Evolutionary conservation across 2,113 vertebrate genomes (phyloP), one percentile per base, ranked within the genome.

Genomic region (Prunella himalayana): DNA sequence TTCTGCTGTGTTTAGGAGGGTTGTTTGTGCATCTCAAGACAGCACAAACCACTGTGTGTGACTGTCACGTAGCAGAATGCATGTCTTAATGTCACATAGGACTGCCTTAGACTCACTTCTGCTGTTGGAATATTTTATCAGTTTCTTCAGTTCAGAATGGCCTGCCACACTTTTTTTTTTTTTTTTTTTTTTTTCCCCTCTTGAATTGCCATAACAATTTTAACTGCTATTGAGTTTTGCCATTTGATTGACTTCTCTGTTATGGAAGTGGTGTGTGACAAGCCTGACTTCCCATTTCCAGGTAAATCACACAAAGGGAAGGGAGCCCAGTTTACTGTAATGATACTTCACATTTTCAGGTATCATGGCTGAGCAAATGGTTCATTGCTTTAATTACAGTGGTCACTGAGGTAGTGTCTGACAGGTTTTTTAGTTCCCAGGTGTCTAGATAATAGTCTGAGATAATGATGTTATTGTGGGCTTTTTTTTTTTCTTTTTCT

Each of bases 331-430:
- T 84, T 93, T 92, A 71, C 92, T 71, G 21, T 87, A 94, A 90
- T 79, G 66, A 65, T 82, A 65, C 31, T 79, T 87, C 31, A 64
- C 10, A 6, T 71, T 85, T 97, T 89, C 63, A 72, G 90, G 31
- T 94, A 76, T 49, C 37, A 12, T 75, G 87, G 33, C 70, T 91
- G 53, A 94, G 61, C 73, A 90, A 91, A 93, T 49, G 88, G 53
- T 82, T 86, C 54, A 88, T 86, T 94, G 90, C 71, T 66, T 94
- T 92, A 42, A 82, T 93, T 93, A 53, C 50, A 54, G 54, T 86
- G 90, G 94, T 79, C 92, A 93, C 85, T 77, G 88, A 90, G 65
- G 81, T 77, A 86, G 85, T 77, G 82, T 88, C 71, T 94, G 75
- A 57, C 30, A 86, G 53, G 18, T n/a, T 69, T 78, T 60, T 87